phyloP scores from a whole-genome alignment of 2,888 invertebrate genomes.

The Xestia sexstrigata region DNA sequence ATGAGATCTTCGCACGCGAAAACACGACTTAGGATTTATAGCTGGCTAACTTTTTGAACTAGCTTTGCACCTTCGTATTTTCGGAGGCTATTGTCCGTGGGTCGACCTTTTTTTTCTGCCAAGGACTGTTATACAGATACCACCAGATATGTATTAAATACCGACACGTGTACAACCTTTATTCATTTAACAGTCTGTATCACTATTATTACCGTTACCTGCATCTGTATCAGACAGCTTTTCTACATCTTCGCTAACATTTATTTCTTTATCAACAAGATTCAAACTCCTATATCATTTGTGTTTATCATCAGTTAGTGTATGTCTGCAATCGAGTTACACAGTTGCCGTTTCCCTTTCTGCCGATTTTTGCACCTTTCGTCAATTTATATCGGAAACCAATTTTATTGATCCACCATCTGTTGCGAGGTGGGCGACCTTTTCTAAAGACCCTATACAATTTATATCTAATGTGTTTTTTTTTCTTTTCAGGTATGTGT shows the following conservation, averaged over 20 bases:
- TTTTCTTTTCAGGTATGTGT: conserved; percentile 83
- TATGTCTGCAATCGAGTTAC: conserved; percentile 70
- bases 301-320: conserved; percentile 50
- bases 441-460: conserved; percentile 79
- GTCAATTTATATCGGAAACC: conserved; percentile 75
- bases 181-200: conserved; percentile 71
- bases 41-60: conserved; percentile 20
- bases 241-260: conserved; percentile 14
- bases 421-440: conserved; percentile 81
- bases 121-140: conserved; percentile 58
- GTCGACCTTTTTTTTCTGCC: conserved; percentile 9
- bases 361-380: conserved; percentile 83
- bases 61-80: conserved; percentile 42
- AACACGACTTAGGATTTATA: conserved; percentile 51
- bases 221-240: conserved; percentile 52
- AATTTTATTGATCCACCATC: conserved; percentile 82
- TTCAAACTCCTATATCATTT: conserved; percentile 55
- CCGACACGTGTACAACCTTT: conserved; percentile 70
- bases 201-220: conserved; percentile 78
- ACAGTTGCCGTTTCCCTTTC: conserved; percentile 83
- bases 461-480: conserved; percentile 80
- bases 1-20: conserved; percentile 62
- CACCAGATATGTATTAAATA: conserved; percentile 67
- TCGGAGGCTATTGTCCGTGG: conserved; percentile 32
- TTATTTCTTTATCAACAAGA: conserved; percentile 59